Conservation (phyloP, 2,113 vertebrate genomes). For the Pomatostomus ruficeps region DNA sequence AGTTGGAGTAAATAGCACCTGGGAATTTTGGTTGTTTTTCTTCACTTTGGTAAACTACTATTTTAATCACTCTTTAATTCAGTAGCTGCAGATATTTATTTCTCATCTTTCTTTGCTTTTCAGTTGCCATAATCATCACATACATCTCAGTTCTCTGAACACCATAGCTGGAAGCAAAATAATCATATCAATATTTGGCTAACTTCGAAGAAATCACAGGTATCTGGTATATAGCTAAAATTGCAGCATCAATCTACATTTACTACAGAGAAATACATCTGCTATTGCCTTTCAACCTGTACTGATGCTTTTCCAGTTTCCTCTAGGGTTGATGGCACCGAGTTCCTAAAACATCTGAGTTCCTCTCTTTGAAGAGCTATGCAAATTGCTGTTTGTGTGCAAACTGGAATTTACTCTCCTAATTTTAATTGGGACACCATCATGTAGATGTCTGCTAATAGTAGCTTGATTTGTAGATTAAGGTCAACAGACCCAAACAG, state of each 20-base stretch:
- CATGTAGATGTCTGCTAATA: conserved; percentile 32
- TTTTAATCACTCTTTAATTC: neutral
- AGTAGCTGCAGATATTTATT: neutral
- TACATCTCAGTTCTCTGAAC: neutral
- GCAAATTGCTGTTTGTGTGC: conserved; percentile 64
- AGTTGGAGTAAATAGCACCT: neutral
- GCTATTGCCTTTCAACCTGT: neutral
- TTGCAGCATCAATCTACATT: neutral
- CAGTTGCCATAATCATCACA: neutral
- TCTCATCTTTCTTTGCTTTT: neutral
- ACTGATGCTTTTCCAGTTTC: neutral
- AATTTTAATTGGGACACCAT: conserved; percentile 72
- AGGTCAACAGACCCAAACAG: conserved; percentile 64
- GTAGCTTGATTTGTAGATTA: conserved; percentile 68
- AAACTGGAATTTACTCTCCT: conserved; percentile 67
- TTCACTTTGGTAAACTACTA: neutral
- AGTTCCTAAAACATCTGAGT: conserved; percentile 37
- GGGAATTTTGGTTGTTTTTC: neutral
- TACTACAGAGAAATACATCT: neutral
- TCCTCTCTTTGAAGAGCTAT: conserved; percentile 50
- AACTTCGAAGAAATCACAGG: neutral
- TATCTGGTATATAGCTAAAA: neutral
- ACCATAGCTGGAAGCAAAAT: neutral
- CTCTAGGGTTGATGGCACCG: conserved; percentile 38
- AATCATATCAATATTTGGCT: neutral